A percentile compares a stretch with the other conserved stretches of the same genome.
phyloP scores from a whole-genome alignment of 1,140 invertebrate genomes.

The Aphis gossypii region DNA sequence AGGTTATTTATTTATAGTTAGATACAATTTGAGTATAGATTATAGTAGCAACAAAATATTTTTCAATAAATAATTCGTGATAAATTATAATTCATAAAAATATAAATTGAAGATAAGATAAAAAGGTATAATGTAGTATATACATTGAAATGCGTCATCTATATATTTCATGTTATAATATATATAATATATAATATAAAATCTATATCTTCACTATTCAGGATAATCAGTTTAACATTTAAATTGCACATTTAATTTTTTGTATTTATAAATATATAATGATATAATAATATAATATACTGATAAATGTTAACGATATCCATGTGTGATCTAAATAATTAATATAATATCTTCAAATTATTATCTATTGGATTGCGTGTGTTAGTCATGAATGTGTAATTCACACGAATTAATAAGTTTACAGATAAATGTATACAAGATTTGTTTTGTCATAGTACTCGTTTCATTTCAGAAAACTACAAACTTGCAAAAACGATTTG shows the following conservation, averaged over 20 bases:
- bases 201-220: neutral
- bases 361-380: neutral
- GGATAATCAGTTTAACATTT: neutral
- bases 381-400: neutral
- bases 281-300: neutral
- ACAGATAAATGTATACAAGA: too few species aligned
- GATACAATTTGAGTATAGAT: neutral
- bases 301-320: neutral
- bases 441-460: too few species aligned
- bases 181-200: too few species aligned
- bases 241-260: neutral
- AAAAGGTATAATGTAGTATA: neutral
- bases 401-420: too few species aligned
- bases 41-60: neutral
- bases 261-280: neutral
- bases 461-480: too few species aligned
- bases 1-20: neutral
- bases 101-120: neutral
- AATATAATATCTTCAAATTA: neutral
- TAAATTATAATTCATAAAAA: slow-evolving; percentile 9
- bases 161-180: neutral
- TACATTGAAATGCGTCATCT: neutral
- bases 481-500: neutral
- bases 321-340: neutral
- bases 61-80: neutral